Evolutionary conservation across 2,888 invertebrate species (phyloP), one percentile per base, ranked within the genome.

Genomic region (Trachelus tabidus): DNA sequence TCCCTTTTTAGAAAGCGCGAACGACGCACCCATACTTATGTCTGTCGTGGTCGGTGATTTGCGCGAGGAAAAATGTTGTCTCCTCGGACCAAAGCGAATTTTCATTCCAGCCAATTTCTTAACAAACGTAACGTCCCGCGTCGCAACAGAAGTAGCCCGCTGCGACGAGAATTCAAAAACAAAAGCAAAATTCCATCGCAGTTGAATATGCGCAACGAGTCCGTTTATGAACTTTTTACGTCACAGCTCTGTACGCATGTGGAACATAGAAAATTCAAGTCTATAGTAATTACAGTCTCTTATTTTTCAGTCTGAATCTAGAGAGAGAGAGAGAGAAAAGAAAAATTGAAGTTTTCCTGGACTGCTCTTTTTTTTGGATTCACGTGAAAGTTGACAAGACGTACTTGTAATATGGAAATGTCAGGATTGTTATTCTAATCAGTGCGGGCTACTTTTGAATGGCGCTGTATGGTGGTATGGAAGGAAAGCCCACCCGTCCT

Each of bases 401-500:
- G 56, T 23, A 56, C 56, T 56, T 56, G 56, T 56, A 56, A 23
- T 56, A 56, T 56, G 56, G 23, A 56, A 56, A 56, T 56, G 56
- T 56, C 23, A 56, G 23, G 56, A 56, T 56, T 56, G 56, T 56
- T 56, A 56, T 56, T 56, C 56, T 23, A 56, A 56, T 56, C 56
- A 56, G 56, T 9, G 23, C 56, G 56, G 56, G 56, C 56, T 56
- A 56, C 56, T 56, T 56, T 56, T 56, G 56, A 56, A 56, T 23
- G 56, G 56, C 56, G 56, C 56, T 56, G 56, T 56, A 56, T 23
- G 56, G 6, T 9, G 56, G 56, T 56, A 56, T 9, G 9, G 56
- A 56, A 56, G 56, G 56, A 56, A 56, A 56, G 56, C 56, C 23
- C 56, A 35, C 35, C 33, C 79, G 79, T 80, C 76, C 78, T 75